These are phyloP conservation scores for Lontra canadensis DNA, from an alignment of 2,113 vertebrate species.

Conservation along the genomic window DNA sequence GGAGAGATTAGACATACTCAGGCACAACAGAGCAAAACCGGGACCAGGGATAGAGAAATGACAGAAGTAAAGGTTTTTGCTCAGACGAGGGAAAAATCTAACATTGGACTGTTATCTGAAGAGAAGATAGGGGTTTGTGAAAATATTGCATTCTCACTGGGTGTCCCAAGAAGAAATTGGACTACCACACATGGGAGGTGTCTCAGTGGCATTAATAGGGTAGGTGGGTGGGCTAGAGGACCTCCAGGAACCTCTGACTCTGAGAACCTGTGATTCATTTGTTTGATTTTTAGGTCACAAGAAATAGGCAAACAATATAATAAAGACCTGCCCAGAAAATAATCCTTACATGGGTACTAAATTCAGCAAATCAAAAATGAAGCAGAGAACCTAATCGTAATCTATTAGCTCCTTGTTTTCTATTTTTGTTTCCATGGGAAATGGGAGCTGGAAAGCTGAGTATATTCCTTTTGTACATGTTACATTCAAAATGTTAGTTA, in stretches of 20 bases:
- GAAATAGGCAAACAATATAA: slow-evolving; percentile 46
- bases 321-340: slow-evolving; percentile 45
- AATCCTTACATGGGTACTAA: slow-evolving; percentile 28
- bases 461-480: background rate
- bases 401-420: slow-evolving; percentile 51
- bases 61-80: background rate
- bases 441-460: slow-evolving; percentile 40
- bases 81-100: background rate
- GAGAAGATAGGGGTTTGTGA: background rate
- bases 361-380: slow-evolving; percentile 48
- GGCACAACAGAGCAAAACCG: background rate
- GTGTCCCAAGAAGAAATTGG: background rate
- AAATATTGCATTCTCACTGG: background rate
- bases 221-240: background rate
- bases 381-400: slow-evolving; percentile 47
- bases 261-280: background rate
- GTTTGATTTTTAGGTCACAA: slow-evolving; percentile 45
- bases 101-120: background rate
- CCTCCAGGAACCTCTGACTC: background rate
- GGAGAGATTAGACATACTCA: background rate
- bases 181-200: background rate
- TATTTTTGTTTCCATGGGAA: slow-evolving; percentile 48
- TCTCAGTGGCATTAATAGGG: background rate
- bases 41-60: background rate
- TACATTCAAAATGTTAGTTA: background rate